Evolutionary conservation across 2,797 vertebrate genomes (phyloP), one percentile per base, ranked within the genome.

Genomic region (Melanotaenia trifasciata): DNA sequence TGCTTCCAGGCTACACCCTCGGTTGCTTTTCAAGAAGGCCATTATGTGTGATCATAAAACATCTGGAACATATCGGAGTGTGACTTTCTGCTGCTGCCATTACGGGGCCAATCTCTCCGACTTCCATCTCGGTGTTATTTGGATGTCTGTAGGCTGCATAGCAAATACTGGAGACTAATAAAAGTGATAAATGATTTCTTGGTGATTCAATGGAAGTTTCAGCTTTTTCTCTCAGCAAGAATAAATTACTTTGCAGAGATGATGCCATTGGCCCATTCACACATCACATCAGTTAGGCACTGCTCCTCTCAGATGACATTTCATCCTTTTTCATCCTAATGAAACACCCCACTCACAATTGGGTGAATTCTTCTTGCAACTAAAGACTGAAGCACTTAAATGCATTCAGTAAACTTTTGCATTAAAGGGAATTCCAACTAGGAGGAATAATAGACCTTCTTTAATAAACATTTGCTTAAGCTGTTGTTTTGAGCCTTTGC

Each of bases 21-120:
- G 54, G 83, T 74, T 78, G 71, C 66, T 74, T 87, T 82, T 87
- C 12, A 87, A 81, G 67, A 78, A 83, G 74, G 84, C 78, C 67
- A 86, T 93, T 93, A 90, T 72, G 58, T 83, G 53, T 76, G 80
- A 92, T 90, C 90, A 89, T 91, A 83, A 91, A 92, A 89, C 87
- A 89, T 89, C 86, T 90, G 89, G 84, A 90, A 76, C 58, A 59
- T 20, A 81, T 91, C 78, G 65, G 74, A 79, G 76, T 64, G 65
- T 43, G 66, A 66, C 62, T 74, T 78, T 75, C 54, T 62, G 63
- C 79, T 64, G 72, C 68, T 28, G 73, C 62, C 67, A 76, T 86
- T 83, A 81, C 18, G 54, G 30, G 22, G 69, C 64, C 67, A 59
- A 71, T 80, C 67, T 47, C 70, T 57, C 64, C 0, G 58, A 71